Percentiles rank a stretch among this genome's conserved stretches.
Evolutionary conservation across 2,797 vertebrate genomes (phyloP).

Genomic region (Channa striata): DNA sequence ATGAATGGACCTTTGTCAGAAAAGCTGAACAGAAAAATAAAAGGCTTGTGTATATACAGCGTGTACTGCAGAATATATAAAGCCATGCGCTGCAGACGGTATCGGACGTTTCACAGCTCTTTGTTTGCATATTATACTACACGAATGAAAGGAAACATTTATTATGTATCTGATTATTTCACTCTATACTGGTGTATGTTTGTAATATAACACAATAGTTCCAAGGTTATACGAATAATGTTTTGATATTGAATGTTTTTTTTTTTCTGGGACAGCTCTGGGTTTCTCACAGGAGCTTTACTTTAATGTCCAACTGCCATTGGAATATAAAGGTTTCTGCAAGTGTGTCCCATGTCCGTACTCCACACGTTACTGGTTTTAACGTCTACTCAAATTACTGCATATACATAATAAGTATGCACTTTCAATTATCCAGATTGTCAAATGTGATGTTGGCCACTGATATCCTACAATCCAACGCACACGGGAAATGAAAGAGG

Average conservation of each 20-base stretch:
- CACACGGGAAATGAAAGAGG: background rate
- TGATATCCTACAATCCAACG: background rate
- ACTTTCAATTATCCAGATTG: background rate
- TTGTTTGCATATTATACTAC: constrained; percentile 50
- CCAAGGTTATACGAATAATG: constrained; percentile 51
- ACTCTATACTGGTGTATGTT: constrained; percentile 63
- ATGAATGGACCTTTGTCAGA: constrained; percentile 57
- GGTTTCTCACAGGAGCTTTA: constrained; percentile 37
- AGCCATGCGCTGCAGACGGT: constrained; percentile 77
- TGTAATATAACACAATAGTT: constrained; percentile 66
- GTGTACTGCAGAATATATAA: constrained; percentile 70
- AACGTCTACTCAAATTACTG: background rate
- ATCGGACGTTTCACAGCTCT: constrained; percentile 61
- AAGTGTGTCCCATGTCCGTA: background rate
- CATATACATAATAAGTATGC: background rate
- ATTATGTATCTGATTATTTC: constrained; percentile 36
- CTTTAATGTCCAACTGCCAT: constrained; percentile 24
- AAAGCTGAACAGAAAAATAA: constrained; percentile 28
- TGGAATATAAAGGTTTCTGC: background rate
- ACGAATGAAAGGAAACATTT: constrained; percentile 42
- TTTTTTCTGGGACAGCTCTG: background rate
- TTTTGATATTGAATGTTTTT: constrained; percentile 29
- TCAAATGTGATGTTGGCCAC: background rate
- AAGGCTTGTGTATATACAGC: constrained; percentile 66
- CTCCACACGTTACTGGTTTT: background rate